Base-by-base conservation (phyloP, 1,140 invertebrate genomes). In the Drosophila parvula region DNA sequence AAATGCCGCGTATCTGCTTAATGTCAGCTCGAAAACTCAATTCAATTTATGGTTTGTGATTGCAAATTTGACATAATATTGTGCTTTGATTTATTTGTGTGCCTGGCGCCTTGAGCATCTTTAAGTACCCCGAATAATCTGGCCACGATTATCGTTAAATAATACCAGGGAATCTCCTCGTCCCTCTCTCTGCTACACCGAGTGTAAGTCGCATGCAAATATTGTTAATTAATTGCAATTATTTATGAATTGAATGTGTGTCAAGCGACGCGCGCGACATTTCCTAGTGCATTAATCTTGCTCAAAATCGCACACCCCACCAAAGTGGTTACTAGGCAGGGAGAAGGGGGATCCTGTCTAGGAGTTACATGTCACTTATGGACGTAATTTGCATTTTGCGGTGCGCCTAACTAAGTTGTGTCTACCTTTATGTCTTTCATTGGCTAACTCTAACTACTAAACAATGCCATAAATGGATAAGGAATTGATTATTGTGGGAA, bases 41-140 rank as follows among this genome's bases (percentile, higher is more conserved):
- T 61, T 68, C 18, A 79, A 88, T 88, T 79, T 79, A 88, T 83
- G 75, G 63, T 63, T 77, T 83, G 76, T 83, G 83, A 88, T 88
- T 86, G 83, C 71, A 62, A 76, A 82, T 88, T 86, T 82, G 83
- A 79, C 79, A 88, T 83, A 88, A 88, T 88, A 88, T 88, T 88
- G 75, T 78, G 62, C 36, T 43, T 74, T 85, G 81, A 85, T 85
- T 88, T 73, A 81, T 81, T 67, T 61, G 34, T 47, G 56, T 44
- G 30, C 34, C 51, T 38, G 18, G 51, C 38, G 51, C 51, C 51
- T 38, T 10, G 28, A 62, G 51, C 58, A 74, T 76, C 59, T 56
- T 38, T 22, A 57, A 74, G 51, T 40, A 27, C 32, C 18, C 22
- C 38, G 11, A 53, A 30, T 40, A 53, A 74, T 30, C 47, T 40